phyloP scores from a whole-genome alignment of 2,888 invertebrate species.

The Stegophylla sp. region DNA sequence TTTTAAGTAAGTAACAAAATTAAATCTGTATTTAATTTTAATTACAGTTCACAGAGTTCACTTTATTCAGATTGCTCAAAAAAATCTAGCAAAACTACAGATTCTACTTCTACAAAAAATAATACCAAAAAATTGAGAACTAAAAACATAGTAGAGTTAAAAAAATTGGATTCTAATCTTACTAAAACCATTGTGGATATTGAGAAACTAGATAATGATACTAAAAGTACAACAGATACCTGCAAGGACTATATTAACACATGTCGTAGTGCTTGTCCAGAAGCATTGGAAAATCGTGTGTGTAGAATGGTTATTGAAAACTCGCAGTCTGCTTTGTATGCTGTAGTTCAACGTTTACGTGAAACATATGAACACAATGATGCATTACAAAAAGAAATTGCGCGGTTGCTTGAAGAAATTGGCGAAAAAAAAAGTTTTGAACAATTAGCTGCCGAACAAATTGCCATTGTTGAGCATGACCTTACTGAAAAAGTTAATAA shows the following conservation, averaged over 20 bases:
- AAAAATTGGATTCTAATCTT: conserved; percentile 21
- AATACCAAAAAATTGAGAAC: conserved; percentile 8
- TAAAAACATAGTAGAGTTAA: not conserved
- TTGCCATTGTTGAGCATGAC: conserved; percentile 44
- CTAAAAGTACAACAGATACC: conserved; percentile 38
- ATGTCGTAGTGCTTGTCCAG: conserved; percentile 35
- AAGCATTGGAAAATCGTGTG: conserved; percentile 42
- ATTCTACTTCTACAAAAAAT: conserved; percentile 14
- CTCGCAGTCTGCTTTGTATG: conserved; percentile 49
- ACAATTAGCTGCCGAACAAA: conserved; percentile 46
- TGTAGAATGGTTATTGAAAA: conserved; percentile 51
- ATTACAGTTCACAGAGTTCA: conserved; percentile 51
- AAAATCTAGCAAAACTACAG: conserved; percentile 38
- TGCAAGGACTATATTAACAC: conserved; percentile 50
- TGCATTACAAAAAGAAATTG: conserved; percentile 20
- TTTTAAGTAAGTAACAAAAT: too few species aligned
- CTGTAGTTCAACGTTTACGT: conserved; percentile 41
- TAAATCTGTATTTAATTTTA: conserved; percentile 8
- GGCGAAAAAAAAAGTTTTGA: conserved; percentile 48
- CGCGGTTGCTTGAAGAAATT: conserved; percentile 33
- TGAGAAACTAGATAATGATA: conserved; percentile 31
- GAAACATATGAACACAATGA: conserved; percentile 39
- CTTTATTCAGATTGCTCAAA: conserved; percentile 42
- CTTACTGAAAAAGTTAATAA: conserved; percentile 51
- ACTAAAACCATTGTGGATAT: conserved; percentile 43